These are phyloP conservation scores for Volucella zonaria DNA, from an alignment of 2,888 invertebrate genomes.

Conservation along the genomic window DNA sequence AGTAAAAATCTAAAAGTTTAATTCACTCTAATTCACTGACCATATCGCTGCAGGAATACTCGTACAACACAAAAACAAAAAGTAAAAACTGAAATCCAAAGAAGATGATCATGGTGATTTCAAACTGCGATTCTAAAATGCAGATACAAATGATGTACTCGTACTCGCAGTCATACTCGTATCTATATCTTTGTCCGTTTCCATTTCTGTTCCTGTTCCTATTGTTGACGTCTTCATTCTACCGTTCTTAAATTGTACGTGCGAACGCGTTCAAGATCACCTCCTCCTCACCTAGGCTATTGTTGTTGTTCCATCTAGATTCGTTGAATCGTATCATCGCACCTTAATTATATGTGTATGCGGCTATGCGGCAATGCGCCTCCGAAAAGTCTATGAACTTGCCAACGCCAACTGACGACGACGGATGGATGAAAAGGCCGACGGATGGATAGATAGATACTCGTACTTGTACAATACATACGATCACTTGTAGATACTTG, in stretches of 20 bases:
- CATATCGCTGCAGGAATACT: constrained; percentile 68
- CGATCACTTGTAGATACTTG: background rate
- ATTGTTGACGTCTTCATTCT: constrained; percentile 70
- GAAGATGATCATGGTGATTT: constrained; percentile 60
- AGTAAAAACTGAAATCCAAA: constrained; percentile 16
- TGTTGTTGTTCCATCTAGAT: constrained; percentile 50
- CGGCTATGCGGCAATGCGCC: constrained; percentile 34
- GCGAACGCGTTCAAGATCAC: constrained; percentile 60
- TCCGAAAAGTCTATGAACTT: constrained; percentile 73
- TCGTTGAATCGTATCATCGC: constrained; percentile 73
- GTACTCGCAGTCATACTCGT: background rate
- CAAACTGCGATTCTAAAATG: constrained; percentile 51
- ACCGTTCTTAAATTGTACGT: constrained; percentile 61
- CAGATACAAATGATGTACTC: constrained; percentile 39
- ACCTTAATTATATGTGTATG: constrained; percentile 69
- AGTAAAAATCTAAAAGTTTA: constrained; percentile 70
- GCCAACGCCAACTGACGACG: constrained; percentile 22
- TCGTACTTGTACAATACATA: constrained; percentile 1
- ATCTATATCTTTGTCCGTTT: constrained; percentile 15
- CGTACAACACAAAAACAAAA: background rate
- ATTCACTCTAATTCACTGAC: constrained; percentile 75
- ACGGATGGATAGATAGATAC: constrained; percentile 1
- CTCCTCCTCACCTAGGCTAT: constrained; percentile 39
- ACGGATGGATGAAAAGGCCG: background rate
- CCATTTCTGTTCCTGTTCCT: constrained; percentile 43